Evolutionary conservation across 2,888 invertebrate genomes (phyloP), one percentile per base, ranked within the genome.

Genomic region (Chorisops tibialis): DNA sequence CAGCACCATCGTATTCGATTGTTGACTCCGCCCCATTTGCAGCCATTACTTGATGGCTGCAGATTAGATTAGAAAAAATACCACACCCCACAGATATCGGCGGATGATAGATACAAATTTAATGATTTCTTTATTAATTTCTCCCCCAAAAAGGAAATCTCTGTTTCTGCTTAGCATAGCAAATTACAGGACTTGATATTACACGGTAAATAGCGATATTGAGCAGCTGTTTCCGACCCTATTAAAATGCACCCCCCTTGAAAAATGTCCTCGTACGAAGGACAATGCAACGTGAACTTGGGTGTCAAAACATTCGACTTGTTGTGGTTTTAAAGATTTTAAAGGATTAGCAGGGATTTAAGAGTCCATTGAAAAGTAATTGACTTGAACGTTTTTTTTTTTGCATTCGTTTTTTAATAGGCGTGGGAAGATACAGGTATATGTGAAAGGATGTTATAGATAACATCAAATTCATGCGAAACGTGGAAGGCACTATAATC

Each of bases 291-390:
- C 45, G 37, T 18, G 4, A 37, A 12, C 11, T 14, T 11, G n/a
- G 19, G 18, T 45, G 56, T 56, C 56, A 56, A 45, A 56, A 56
- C 43, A 56, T 56, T 5, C 21, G 12, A 35, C 43, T 56, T 56
- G 56, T 56, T 56, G 56, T 45, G 56, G 56, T 45, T 56, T 56
- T 54, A 54, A 54, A 39, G 39, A 39, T 54, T 54, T 54, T 54
- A 41, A 54, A 54, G 54, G 24, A 54, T 54, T 39, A 22, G 22
- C 21, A 1, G 14, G 9, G 54, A 54, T 43, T 54, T 56, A 14
- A 50, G 35, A 9, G 30, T 7, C 9, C 30, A 30, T 30, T 30
- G 30, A 7, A 30, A 30, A 30, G 30, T 30, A 30, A 30, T 30
- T 30, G 30, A 30, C 30, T 30, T n/a, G n/a, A n/a, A n/a, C n/a